These are phyloP conservation scores for Carapus acus DNA, from an alignment of 2,797 vertebrate species.

Conservation along the genomic window DNA sequence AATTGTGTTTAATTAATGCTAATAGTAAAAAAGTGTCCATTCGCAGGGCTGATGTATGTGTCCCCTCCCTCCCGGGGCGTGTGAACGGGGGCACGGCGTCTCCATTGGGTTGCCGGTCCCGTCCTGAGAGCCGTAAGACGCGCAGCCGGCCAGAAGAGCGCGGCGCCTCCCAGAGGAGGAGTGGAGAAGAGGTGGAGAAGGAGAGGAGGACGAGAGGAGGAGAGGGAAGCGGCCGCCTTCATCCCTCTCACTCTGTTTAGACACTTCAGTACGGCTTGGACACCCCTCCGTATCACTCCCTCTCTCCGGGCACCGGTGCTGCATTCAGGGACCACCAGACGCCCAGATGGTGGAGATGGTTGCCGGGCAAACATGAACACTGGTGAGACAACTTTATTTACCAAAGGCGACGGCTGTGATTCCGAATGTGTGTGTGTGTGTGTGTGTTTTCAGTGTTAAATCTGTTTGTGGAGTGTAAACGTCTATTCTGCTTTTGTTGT, in stretches of 20 bases:
- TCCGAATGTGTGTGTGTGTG: background rate
- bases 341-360: conserved; percentile 43
- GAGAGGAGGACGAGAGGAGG: conserved; percentile 20
- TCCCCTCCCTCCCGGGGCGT: conserved; percentile 1
- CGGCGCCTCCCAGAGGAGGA: conserved; percentile 23
- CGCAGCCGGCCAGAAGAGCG: conserved; percentile 50
- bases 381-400: conserved; percentile 54
- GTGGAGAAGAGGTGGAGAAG: no score
- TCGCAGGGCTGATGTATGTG: background rate
- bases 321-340: conserved; percentile 3
- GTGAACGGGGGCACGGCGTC: conserved; percentile 7
- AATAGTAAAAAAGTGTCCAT: no score
- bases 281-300: conserved; percentile 4
- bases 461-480: background rate
- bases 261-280: conserved; percentile 18
- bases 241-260: conserved; percentile 4
- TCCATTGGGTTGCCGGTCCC: conserved; percentile 56
- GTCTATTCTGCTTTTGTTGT: background rate
- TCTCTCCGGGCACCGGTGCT: conserved; percentile 6
- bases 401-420: background rate
- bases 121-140: conserved; percentile 45
- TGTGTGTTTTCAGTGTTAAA: background rate
- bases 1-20: no score
- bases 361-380: conserved; percentile 64
- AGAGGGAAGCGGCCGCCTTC: conserved; percentile 21